Evolutionary conservation across 1,140 invertebrate genomes (phyloP), one percentile per base, ranked within the genome.

Genomic region (Aphidius gifuensis): DNA sequence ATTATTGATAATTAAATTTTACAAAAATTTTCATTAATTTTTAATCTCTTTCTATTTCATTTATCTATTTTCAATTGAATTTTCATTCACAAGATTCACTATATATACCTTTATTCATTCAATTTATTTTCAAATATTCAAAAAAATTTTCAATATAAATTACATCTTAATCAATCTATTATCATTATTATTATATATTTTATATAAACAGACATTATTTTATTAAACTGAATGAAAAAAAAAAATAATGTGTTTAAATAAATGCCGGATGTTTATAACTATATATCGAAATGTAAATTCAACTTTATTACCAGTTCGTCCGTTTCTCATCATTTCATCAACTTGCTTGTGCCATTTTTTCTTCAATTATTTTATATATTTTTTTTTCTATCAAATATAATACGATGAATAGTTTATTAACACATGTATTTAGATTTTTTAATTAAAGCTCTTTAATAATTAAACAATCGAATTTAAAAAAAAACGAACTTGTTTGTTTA

Each of bases 281-380:
- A 74, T 77, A 74, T 76, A 77, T 78, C 76, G 76, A 75, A 78
- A 77, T 71, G 76, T 79, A 79, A 79, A 80, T 79, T 79, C 70
- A 75, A 79, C 71, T 76, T 79, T 79, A 78, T 75, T 69, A 71
- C 45, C 4, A 54, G 44, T 40, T n/a, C 48, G 32, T 48, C 45
- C 39, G 44, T n/a, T 56, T 11, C 9, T 23, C 23, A n/a, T 63
- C 9, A 5, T 40, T 40, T 42, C 47, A 43, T 9, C 47, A 46
- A 43, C 51, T 32, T 11, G 42, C 40, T 43, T 43, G 3, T 21
- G n/a, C 56, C 8, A 5, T 16, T 43, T 21, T 50, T 16, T 51
- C 38, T 58, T 4, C 7, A 57, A 57, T 57, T 47, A 49, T 49
- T 49, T 1, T 11, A 4, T 49, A 38, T 53, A 53, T 7, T 8